A percentile compares a stretch with the other conserved stretches of the same genome.
phyloP scores from a whole-genome alignment of 2,113 vertebrate species.

The Entelurus aequoreus region DNA sequence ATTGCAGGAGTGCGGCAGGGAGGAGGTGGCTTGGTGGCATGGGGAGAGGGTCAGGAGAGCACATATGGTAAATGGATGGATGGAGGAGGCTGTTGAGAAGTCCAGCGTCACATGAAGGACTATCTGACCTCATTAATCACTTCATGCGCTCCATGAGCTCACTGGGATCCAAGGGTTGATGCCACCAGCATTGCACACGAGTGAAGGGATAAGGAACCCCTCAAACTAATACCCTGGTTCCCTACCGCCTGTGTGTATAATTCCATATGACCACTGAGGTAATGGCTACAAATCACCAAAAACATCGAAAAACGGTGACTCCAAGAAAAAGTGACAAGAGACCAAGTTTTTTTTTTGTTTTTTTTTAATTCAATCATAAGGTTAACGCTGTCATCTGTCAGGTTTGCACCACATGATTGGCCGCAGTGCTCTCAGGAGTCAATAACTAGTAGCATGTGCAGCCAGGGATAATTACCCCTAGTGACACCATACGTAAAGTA shows the following conservation, averaged over 20 bases:
- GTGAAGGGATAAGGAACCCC: conserved; percentile 42
- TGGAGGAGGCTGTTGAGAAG: conserved; percentile 57
- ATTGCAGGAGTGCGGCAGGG: conserved; percentile 27
- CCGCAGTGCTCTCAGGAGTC: conserved; percentile 34
- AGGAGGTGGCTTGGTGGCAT: conserved; percentile 13
- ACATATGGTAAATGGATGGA: conserved; percentile 70
- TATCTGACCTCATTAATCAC: conserved; percentile 74
- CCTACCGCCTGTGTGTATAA: conserved; percentile 17
- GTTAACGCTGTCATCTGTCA: conserved; percentile 49
- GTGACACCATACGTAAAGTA: conserved; percentile 74
- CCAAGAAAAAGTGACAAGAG: conserved; percentile 43
- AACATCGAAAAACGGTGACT: conserved; percentile 27
- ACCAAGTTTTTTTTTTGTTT: conserved; percentile 29
- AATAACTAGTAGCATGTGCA: conserved; percentile 71
- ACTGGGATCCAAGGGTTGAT: conserved; percentile 39
- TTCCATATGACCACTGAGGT: conserved; percentile 58
- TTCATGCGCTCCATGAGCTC: conserved; percentile 65
- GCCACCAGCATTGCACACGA: conserved; percentile 27
- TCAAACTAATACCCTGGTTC: not conserved
- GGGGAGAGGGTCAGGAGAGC: conserved; percentile 53
- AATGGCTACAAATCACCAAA: conserved; percentile 44
- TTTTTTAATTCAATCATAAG: conserved; percentile 56
- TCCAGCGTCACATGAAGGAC: conserved; percentile 55
- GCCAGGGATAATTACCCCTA: conserved; percentile 67
- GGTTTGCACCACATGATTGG: conserved; percentile 56